A percentile compares a stretch with the other conserved stretches of the same genome.
Conservation (phyloP, 2,797 vertebrate genomes). For the Cyclopterus lumpus region DNA sequence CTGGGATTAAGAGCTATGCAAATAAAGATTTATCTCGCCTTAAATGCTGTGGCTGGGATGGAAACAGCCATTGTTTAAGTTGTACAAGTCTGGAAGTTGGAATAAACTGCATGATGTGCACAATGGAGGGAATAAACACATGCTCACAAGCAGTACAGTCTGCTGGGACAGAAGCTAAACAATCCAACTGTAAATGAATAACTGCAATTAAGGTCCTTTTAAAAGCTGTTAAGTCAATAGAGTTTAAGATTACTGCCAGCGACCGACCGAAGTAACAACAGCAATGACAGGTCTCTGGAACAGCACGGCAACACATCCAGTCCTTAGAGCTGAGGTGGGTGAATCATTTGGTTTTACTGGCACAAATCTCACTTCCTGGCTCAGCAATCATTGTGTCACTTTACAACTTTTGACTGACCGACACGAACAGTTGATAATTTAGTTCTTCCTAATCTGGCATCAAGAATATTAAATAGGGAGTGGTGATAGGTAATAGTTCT, state of each 20-base stretch:
- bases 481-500: too few species aligned
- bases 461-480: too few species aligned
- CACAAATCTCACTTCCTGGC: too few species aligned
- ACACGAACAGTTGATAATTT: too few species aligned
- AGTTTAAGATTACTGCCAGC: not conserved
- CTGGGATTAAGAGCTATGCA: constrained; percentile 20
- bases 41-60: not conserved
- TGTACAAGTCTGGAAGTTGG: not conserved
- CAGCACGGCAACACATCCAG: too few species aligned
- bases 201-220: not conserved
- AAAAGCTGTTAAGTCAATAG: not conserved
- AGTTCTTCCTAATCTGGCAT: too few species aligned
- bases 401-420: too few species aligned
- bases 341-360: too few species aligned
- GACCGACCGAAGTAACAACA: not conserved
- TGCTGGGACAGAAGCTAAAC: not conserved
- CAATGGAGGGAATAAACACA: constrained; percentile 1
- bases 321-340: not conserved
- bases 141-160: not conserved
- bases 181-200: not conserved
- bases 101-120: constrained; percentile 1
- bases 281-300: not conserved
- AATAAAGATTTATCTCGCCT: constrained; percentile 22
- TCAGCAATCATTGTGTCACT: too few species aligned
- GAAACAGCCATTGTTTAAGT: not conserved